These are phyloP conservation scores for Entomobrya multifasciata DNA, from an alignment of 2,888 invertebrate species.

Conservation along the genomic window DNA sequence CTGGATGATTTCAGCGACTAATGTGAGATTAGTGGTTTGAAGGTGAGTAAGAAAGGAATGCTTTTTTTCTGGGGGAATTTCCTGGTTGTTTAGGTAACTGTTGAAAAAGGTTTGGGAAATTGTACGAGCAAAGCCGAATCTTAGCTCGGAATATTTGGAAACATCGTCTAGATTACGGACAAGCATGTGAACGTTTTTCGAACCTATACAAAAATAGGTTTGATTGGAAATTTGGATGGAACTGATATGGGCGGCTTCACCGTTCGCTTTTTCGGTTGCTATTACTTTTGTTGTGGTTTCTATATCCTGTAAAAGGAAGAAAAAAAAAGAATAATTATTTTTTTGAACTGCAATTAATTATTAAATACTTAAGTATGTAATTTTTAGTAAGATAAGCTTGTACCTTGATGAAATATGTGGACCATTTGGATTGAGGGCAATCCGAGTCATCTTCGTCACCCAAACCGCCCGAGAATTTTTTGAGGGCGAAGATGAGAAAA, in stretches of 20 bases:
- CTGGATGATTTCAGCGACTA: constrained; percentile 82
- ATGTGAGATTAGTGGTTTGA: constrained; percentile 80
- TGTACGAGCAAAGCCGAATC: constrained; percentile 81
- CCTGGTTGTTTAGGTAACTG: constrained; percentile 49
- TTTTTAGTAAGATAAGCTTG: neutral
- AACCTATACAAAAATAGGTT: constrained; percentile 81
- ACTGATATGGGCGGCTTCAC: constrained; percentile 82
- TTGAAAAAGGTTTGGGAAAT: constrained; percentile 80
- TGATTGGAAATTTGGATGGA: constrained; percentile 80
- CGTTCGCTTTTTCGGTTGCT: constrained; percentile 81
- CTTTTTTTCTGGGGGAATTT: constrained; percentile 78
- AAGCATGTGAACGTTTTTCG: constrained; percentile 82
- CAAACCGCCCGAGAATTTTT: constrained; percentile 82
- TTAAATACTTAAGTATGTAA: no score
- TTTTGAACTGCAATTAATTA: no score
- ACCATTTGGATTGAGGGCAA: constrained; percentile 81
- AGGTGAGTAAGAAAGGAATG: constrained; percentile 71
- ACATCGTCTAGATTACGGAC: constrained; percentile 80
- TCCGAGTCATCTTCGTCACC: constrained; percentile 82
- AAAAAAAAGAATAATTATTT: no score
- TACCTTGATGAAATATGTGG: constrained; percentile 81
- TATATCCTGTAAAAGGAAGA: no score
- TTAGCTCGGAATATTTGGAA: constrained; percentile 78
- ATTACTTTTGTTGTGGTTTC: constrained; percentile 76
- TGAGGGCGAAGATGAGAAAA: constrained; percentile 81